These are phyloP conservation scores for Agrilus planipennis DNA, from an alignment of 1,140 invertebrate genomes.

Conservation along the genomic window DNA sequence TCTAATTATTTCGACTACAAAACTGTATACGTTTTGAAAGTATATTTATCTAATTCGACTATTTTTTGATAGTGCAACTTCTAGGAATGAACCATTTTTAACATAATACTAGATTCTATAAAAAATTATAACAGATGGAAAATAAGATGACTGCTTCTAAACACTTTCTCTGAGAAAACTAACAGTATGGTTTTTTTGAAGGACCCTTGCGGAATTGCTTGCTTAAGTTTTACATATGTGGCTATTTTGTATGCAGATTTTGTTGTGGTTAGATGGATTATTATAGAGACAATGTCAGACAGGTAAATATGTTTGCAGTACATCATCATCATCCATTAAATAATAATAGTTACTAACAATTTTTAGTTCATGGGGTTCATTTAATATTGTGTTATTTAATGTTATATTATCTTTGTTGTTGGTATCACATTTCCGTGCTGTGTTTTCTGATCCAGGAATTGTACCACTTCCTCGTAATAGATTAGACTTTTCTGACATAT, in stretches of 20 bases:
- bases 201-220: constrained; percentile 85
- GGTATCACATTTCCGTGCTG: constrained; percentile 71
- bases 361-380: constrained; percentile 73
- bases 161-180: too few species aligned
- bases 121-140: too few species aligned
- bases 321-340: too few species aligned
- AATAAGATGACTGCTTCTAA: too few species aligned
- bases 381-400: constrained; percentile 75
- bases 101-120: too few species aligned
- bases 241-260: constrained; percentile 85
- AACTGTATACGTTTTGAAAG: too few species aligned
- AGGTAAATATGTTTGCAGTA: too few species aligned
- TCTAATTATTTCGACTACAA: too few species aligned
- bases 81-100: too few species aligned
- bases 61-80: too few species aligned
- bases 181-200: too few species aligned
- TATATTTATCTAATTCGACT: too few species aligned
- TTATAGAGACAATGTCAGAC: constrained; percentile 68
- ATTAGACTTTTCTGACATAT: constrained; percentile 70
- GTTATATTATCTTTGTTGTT: constrained; percentile 61
- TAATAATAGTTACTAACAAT: constrained; percentile 2
- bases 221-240: constrained; percentile 70
- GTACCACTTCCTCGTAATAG: constrained; percentile 70
- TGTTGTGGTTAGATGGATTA: constrained; percentile 76
- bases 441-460: constrained; percentile 79